Evolutionary conservation across 2,797 vertebrate genomes (phyloP).

Genomic region (Rhabdomys pumilio): DNA sequence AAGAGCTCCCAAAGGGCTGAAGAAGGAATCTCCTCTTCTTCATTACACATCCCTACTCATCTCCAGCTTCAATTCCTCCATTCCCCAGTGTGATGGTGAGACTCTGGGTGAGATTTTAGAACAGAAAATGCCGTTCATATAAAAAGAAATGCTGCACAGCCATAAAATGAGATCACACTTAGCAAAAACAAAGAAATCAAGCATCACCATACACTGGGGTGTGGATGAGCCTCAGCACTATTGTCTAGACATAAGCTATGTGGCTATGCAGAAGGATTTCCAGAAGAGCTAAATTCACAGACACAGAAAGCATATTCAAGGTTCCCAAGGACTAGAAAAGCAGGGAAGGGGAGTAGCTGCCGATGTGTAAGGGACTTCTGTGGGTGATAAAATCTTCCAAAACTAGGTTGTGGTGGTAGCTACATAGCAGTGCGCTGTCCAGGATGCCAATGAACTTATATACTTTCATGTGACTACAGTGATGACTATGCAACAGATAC

Average conservation of each 20-base stretch:
- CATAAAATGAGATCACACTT: not conserved
- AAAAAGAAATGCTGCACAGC: not conserved
- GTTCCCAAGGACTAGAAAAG: not conserved
- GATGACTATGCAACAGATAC: not conserved
- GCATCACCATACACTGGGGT: not conserved
- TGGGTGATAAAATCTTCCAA: not conserved
- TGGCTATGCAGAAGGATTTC: not conserved
- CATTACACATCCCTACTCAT: not conserved
- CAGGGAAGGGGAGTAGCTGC: not conserved
- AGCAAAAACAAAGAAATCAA: not conserved
- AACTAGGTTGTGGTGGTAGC: not conserved
- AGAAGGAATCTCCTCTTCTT: not conserved
- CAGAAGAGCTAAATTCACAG: not conserved
- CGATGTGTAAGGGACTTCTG: not conserved
- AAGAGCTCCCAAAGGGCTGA: not conserved
- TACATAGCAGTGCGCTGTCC: not conserved
- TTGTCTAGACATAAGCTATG: not conserved
- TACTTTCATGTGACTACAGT: not conserved
- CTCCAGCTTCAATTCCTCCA: not conserved
- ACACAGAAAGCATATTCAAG: not conserved
- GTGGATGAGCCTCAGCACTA: not conserved
- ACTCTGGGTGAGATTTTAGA: conserved; percentile 20
- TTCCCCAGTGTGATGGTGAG: not conserved
- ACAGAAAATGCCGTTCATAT: not conserved
- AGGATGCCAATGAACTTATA: not conserved